Conservation (phyloP, 1,140 invertebrate genomes). For the Dendrolimus kikuchii region DNA sequence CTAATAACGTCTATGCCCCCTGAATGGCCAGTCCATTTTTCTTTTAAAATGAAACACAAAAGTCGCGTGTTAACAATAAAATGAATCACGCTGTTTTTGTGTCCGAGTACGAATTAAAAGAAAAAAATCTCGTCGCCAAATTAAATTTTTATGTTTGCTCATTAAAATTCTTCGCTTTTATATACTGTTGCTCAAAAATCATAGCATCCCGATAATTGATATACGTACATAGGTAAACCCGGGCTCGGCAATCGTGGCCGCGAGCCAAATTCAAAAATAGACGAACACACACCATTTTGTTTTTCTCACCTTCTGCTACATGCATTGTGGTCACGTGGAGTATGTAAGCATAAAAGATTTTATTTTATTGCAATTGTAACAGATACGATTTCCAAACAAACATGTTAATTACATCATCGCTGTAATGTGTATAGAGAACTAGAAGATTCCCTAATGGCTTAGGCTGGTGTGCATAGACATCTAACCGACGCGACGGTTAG, state of each 20-base stretch:
- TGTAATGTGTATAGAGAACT: too few relatives aligned
- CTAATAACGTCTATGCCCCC: too few relatives aligned
- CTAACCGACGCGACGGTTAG: too few relatives aligned
- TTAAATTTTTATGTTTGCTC: not conserved
- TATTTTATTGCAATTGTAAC: conserved; percentile 4
- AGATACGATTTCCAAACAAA: too few relatives aligned
- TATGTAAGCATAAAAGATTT: conserved; percentile 21
- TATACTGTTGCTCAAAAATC: conserved; percentile 26
- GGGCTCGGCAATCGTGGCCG: conserved; percentile 32
- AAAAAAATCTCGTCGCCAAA: not conserved
- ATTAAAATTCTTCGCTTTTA: conserved; percentile 21
- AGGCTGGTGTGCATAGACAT: too few relatives aligned
- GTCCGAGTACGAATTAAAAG: not conserved
- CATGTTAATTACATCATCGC: too few relatives aligned
- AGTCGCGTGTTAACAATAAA: too few relatives aligned
- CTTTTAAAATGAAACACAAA: too few relatives aligned
- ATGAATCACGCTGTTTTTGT: too few relatives aligned
- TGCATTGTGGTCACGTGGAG: conserved; percentile 50
- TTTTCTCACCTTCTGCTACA: conserved; percentile 41
- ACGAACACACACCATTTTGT: conserved; percentile 29
- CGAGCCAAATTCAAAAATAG: conserved; percentile 53
- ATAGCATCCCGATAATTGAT: conserved; percentile 39
- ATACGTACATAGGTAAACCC: conserved; percentile 45
- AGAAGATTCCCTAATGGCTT: too few relatives aligned
- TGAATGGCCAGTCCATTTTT: too few relatives aligned